Percentiles rank a stretch among this genome's conserved stretches.
phyloP scores from a whole-genome alignment of 2,888 invertebrate genomes.

The Standfussiana lucernea region DNA sequence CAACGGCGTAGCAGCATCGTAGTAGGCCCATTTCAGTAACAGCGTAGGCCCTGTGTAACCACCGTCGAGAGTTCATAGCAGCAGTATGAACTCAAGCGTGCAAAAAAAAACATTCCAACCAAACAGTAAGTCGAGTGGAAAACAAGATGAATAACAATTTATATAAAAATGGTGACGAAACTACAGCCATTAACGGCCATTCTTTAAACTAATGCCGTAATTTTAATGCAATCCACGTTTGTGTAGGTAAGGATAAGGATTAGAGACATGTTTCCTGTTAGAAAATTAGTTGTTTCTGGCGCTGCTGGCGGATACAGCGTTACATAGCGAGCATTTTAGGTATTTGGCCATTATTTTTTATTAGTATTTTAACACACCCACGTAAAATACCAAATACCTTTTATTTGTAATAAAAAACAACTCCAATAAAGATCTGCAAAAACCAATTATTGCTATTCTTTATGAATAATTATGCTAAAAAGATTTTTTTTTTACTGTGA shows the following conservation, averaged over 20 bases:
- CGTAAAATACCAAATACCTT: not conserved
- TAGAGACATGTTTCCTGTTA: not conserved
- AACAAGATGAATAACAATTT: not conserved
- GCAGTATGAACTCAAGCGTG: not conserved
- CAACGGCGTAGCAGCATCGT: not conserved
- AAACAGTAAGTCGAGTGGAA: not conserved
- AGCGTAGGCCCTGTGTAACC: too few relatives aligned
- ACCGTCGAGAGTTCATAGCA: not conserved
- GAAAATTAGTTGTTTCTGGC: not conserved
- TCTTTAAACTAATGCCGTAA: not conserved
- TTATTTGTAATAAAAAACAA: not conserved
- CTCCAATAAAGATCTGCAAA: not conserved
- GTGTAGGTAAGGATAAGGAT: too few relatives aligned
- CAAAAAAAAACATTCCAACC: not conserved
- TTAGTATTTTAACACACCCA: not conserved
- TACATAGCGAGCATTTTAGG: not conserved
- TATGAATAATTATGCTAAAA: too few relatives aligned
- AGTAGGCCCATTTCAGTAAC: not conserved
- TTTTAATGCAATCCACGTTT: constrained; percentile 7
- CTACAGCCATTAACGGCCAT: not conserved
- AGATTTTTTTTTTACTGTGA: constrained; percentile 8
- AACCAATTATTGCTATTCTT: constrained; percentile 16
- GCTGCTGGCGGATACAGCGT: not conserved
- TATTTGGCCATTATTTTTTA: not conserved
- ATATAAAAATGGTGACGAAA: not conserved